Percentiles rank a stretch among this genome's conserved stretches.
These are phyloP conservation scores for Zoanthus gigantus DNA, from an alignment of 92 coral and sea anemone species.

Conservation along the genomic window DNA sequence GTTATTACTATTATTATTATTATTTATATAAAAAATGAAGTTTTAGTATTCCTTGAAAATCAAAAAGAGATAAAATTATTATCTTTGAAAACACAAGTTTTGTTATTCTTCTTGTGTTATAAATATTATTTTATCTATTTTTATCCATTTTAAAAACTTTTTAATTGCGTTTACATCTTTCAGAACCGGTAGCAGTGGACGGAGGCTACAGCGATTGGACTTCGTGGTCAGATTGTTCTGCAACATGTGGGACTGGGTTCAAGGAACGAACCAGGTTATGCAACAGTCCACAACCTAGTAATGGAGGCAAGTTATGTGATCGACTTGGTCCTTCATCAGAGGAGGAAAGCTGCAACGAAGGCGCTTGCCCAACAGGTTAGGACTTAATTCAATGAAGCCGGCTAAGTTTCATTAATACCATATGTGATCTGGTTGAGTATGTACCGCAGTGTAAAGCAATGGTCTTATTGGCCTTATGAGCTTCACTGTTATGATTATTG, in stretches of 20 bases:
- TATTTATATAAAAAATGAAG: too few relatives aligned
- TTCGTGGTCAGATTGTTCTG: background rate
- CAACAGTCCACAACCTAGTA: background rate
- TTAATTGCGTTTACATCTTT: background rate
- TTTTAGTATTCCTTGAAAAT: too few relatives aligned
- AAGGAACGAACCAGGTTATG: background rate
- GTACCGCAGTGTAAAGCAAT: too few relatives aligned
- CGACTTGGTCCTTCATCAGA: background rate
- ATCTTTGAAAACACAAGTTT: too few relatives aligned
- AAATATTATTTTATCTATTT: too few relatives aligned
- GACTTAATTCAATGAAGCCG: background rate
- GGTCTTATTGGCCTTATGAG: too few relatives aligned
- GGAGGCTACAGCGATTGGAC: background rate
- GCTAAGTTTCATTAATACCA: too few relatives aligned
- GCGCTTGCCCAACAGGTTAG: background rate
- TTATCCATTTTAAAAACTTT: background rate
- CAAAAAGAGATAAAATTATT: too few relatives aligned
- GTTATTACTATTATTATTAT: too few relatives aligned
- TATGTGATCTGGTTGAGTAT: too few relatives aligned
- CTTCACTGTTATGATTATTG: too few relatives aligned
- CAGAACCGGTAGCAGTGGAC: background rate
- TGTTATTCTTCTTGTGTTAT: too few relatives aligned
- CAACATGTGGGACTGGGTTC: background rate
- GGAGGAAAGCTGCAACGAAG: background rate
- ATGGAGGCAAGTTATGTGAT: background rate